These are phyloP conservation scores for Bradysia coprophila DNA, from an alignment of 1,140 invertebrate genomes.

Conservation along the genomic window DNA sequence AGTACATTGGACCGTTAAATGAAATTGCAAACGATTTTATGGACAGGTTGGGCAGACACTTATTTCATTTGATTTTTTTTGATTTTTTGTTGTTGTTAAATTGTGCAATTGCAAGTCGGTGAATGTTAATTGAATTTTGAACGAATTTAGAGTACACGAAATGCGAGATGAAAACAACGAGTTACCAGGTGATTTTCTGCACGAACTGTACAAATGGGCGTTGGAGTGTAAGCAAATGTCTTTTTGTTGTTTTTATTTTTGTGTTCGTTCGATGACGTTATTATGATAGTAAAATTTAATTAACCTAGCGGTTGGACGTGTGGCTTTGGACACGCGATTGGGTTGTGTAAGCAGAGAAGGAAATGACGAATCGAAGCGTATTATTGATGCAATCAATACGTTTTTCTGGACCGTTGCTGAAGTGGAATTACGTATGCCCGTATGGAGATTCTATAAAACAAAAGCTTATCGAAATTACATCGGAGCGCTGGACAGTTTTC, in stretches of 20 bases:
- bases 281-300: too few relatives aligned
- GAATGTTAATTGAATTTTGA: too few relatives aligned
- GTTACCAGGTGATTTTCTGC: constrained; percentile 55
- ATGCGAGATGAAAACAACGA: constrained; percentile 44
- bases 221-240: constrained; percentile 64
- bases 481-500: constrained; percentile 46
- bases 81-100: too few relatives aligned
- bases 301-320: constrained; percentile 51
- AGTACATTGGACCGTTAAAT: constrained; percentile 52
- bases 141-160: constrained; percentile 40
- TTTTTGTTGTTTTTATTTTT: constrained; percentile 5
- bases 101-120: too few relatives aligned
- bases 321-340: constrained; percentile 59
- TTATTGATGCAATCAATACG: constrained; percentile 59
- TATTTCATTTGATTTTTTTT: background rate
- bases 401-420: constrained; percentile 64
- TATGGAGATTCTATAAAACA: constrained; percentile 64
- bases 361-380: constrained; percentile 42
- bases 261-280: too few relatives aligned
- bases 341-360: constrained; percentile 49
- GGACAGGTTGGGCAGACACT: constrained; percentile 32
- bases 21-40: constrained; percentile 53
- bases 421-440: constrained; percentile 56
- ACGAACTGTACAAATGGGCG: constrained; percentile 73
- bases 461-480: constrained; percentile 54